Base-by-base conservation (phyloP, 2,888 invertebrate species). In the Muscina levida region DNA sequence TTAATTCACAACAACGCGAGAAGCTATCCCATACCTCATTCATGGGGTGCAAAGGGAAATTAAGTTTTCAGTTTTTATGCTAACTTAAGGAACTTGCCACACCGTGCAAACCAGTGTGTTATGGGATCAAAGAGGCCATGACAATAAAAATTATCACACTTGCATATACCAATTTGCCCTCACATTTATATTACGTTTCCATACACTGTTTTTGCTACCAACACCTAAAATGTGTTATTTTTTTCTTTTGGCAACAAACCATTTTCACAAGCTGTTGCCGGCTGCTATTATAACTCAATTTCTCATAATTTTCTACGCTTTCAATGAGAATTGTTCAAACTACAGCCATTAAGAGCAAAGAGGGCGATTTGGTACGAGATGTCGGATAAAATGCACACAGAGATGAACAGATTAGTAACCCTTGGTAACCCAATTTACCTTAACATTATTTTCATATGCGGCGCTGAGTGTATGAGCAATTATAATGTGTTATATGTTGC, bases 271-370 rank as follows among this genome's bases (percentile, higher is more conserved):
- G 77, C 80, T 80, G 80, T 73, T 77, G 72, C 66, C 44, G 89
- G 87, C 86, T 86, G 88, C 86, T 86, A 88, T 89, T 90, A 90
- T 89, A 87, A 88, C 87, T 87, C 85, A 87, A 90, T 90, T 88
- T 89, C 85, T 86, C 86, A 88, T 89, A 88, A 87, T 71, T 79
- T 80, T 51, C 31, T 71, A 71, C 42, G 59, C 44, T 71, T 79
- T 62, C 72, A 65, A 26, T 39, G 10, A 11, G 1, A 0, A 24
- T 2, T 31, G 67, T 67, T 26, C 24, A 13, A 66, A 57, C 44
- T 44, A n/a, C n/a, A n/a, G n/a, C n/a, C n/a, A n/a, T n/a, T n/a
- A n/a, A n/a, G n/a, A n/a, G n/a, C n/a, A n/a, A n/a, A n/a, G 44
- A 66, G 56, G 15, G 56, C 31, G 6, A 8, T 19, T 26, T 11